These are phyloP conservation scores for Eristalinus aeneus DNA, from an alignment of 2,888 invertebrate genomes.

Conservation along the genomic window DNA sequence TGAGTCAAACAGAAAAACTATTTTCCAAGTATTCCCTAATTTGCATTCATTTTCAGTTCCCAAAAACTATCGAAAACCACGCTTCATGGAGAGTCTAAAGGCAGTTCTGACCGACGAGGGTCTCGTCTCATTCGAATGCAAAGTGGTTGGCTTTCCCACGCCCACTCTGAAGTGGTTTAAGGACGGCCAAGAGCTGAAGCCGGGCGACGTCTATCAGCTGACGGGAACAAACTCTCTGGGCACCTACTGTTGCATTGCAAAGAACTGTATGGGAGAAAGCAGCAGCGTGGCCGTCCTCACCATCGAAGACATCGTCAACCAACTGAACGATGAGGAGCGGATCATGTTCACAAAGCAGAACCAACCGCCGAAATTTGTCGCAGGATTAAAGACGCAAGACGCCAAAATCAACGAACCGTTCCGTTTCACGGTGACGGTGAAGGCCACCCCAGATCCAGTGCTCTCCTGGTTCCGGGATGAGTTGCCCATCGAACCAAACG, in stretches of 20 bases:
- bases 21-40: slow-evolving; percentile 28
- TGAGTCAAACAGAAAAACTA: slow-evolving; percentile 80
- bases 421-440: slow-evolving; percentile 91
- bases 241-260: slow-evolving; percentile 93
- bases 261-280: slow-evolving; percentile 94
- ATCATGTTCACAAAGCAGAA: slow-evolving; percentile 84
- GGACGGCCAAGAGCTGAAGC: slow-evolving; percentile 94
- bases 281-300: slow-evolving; percentile 93
- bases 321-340: slow-evolving; percentile 92
- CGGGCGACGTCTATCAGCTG: slow-evolving; percentile 95
- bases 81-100: slow-evolving; percentile 94
- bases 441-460: slow-evolving; percentile 89
- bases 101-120: slow-evolving; percentile 95
- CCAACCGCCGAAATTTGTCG: slow-evolving; percentile 91
- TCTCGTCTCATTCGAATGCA: slow-evolving; percentile 95
- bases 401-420: slow-evolving; percentile 91
- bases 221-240: slow-evolving; percentile 94
- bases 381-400: slow-evolving; percentile 90
- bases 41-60: slow-evolving; percentile 85
- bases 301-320: slow-evolving; percentile 94
- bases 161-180: slow-evolving; percentile 94
- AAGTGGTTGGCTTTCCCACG: slow-evolving; percentile 95
- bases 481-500: slow-evolving; percentile 86
- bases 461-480: slow-evolving; percentile 95
- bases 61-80: slow-evolving; percentile 93